phyloP scores from a whole-genome alignment of 2,113 vertebrate genomes.

The Clarias gariepinus region DNA sequence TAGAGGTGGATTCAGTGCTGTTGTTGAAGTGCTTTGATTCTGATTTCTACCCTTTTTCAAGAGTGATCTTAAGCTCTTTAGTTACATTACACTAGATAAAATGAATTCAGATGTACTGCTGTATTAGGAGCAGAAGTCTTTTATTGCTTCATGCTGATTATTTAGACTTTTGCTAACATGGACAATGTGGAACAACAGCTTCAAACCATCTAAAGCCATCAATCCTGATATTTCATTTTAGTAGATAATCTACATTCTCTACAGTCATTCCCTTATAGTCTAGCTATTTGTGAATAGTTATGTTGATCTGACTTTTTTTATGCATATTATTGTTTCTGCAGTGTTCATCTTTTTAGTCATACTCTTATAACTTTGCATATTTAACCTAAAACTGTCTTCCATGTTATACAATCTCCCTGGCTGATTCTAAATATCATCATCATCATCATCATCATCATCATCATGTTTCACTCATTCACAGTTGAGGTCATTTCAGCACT shows the following conservation, averaged over 20 bases:
- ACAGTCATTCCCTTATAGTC: neutral
- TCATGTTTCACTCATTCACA: neutral
- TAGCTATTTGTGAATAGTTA: neutral
- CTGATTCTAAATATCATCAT: neutral
- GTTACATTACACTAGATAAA: neutral
- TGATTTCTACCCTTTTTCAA: neutral
- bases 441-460: slow-evolving; percentile 1
- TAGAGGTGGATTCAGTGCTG: neutral
- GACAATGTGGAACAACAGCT: neutral
- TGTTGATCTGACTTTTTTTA: neutral
- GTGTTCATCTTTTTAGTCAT: neutral
- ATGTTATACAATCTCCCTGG: neutral
- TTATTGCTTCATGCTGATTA: neutral
- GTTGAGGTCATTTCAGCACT: slow-evolving; percentile 27
- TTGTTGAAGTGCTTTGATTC: neutral
- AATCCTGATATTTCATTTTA: neutral
- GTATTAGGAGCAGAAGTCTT: neutral
- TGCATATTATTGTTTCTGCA: neutral
- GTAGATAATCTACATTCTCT: neutral
- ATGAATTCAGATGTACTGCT: neutral
- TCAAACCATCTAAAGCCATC: neutral
- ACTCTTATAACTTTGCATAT: neutral
- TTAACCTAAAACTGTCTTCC: neutral
- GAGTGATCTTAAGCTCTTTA: neutral
- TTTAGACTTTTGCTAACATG: neutral